phyloP scores from a whole-genome alignment of 2,888 invertebrate genomes.

The Caenorhabditis sp. region DNA sequence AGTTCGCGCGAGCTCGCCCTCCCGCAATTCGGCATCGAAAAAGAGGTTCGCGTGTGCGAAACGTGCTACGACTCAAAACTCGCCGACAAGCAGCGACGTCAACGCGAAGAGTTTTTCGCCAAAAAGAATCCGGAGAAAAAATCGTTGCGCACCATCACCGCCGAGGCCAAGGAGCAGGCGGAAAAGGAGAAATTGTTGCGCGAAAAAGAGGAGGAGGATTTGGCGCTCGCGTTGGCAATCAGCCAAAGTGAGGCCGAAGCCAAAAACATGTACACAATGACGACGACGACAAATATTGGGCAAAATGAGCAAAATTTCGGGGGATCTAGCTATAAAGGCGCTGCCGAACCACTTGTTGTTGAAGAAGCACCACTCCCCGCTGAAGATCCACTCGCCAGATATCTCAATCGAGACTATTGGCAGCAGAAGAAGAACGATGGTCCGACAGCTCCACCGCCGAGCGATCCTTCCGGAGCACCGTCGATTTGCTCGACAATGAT shows the following conservation, averaged over 20 bases:
- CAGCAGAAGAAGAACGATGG: constrained; percentile 49
- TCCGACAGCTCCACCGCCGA: constrained; percentile 64
- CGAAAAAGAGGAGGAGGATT: constrained; percentile 86
- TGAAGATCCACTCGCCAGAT: constrained; percentile 56
- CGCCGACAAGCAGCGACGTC: background rate
- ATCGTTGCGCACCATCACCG: background rate
- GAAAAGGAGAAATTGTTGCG: constrained; percentile 24
- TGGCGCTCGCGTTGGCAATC: constrained; percentile 92
- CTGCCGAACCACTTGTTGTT: constrained; percentile 18
- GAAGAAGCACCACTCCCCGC: constrained; percentile 36
- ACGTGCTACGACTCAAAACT: constrained; percentile 82
- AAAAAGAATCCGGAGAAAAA: background rate
- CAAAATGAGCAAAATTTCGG: constrained; percentile 15
- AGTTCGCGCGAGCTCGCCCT: constrained; percentile 86
- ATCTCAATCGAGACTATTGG: constrained; percentile 59
- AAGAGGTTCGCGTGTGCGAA: constrained; percentile 96
- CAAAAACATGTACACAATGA: constrained; percentile 77
- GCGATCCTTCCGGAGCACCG: constrained; percentile 57
- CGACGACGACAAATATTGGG: no score
- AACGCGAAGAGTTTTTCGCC: constrained; percentile 8
- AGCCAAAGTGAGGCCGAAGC: constrained; percentile 97
- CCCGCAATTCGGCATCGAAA: constrained; percentile 97
- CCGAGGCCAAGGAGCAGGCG: constrained; percentile 9
- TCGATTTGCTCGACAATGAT: constrained; percentile 40
- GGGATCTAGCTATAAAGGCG: constrained; percentile 45